Evolutionary conservation across 2,888 invertebrate genomes (phyloP).

Genomic region (Dioctria rufipes): DNA sequence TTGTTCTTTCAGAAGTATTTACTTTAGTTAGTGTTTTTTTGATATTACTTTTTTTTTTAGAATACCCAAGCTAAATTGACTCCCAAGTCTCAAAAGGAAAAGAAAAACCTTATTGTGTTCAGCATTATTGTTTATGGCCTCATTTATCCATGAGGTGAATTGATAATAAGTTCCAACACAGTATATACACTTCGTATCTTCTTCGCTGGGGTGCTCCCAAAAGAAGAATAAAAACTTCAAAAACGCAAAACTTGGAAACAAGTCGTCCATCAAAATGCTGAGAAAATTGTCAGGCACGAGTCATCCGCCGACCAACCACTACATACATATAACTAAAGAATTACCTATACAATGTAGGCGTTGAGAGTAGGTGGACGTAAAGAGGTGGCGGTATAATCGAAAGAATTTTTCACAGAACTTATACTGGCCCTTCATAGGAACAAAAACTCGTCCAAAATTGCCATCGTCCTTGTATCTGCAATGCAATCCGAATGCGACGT

Average conservation of each 20-base stretch:
- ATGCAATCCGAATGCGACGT: slow-evolving; percentile 45
- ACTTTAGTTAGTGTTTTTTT: no score
- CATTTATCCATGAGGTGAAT: slow-evolving; percentile 56
- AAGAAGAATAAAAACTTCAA: background rate
- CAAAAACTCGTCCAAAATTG: slow-evolving; percentile 36
- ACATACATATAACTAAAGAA: background rate
- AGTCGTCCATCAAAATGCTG: slow-evolving; percentile 47
- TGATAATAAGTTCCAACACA: slow-evolving; percentile 48
- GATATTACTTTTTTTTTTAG: no score
- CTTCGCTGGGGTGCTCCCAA: background rate
- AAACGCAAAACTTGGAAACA: slow-evolving; percentile 38
- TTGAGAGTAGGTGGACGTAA: slow-evolving; percentile 28
- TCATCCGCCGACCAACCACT: slow-evolving; percentile 9
- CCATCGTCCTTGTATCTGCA: slow-evolving; percentile 54
- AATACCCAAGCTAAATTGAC: no score
- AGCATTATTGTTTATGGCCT: slow-evolving; percentile 57
- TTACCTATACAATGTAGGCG: background rate
- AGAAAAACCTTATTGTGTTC: slow-evolving; percentile 18
- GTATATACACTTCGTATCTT: background rate
- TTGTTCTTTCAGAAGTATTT: no score
- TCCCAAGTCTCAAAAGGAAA: no score
- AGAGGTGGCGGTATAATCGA: slow-evolving; percentile 32
- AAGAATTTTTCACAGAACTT: slow-evolving; percentile 33
- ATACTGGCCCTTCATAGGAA: background rate
- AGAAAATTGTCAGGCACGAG: slow-evolving; percentile 45